Evolutionary conservation across 2,797 vertebrate species (phyloP).

Genomic region (Eulemur rubriventer): DNA sequence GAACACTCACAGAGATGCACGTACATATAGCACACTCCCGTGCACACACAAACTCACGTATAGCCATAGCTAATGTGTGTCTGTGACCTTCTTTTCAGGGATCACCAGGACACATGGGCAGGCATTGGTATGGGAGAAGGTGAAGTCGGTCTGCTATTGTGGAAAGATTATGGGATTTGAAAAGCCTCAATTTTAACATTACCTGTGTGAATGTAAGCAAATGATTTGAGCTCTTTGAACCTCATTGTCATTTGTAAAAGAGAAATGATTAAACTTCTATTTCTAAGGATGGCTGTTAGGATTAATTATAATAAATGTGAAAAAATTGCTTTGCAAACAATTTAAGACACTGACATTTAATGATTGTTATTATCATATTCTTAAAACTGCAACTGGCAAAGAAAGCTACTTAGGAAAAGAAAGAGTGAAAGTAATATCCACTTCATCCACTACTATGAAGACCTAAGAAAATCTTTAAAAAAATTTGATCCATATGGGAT

Average conservation of each 20-base stretch:
- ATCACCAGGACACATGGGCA: not conserved
- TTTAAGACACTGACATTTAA: not conserved
- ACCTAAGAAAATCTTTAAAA: not conserved
- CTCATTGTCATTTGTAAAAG: not conserved
- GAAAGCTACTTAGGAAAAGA: not conserved
- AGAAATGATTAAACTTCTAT: not conserved
- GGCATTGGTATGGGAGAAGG: not conserved
- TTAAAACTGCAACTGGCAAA: conserved; percentile 23
- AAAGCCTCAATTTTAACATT: not conserved
- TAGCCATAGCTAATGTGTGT: not conserved
- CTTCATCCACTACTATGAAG: not conserved
- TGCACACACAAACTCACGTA: not conserved
- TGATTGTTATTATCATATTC: not conserved
- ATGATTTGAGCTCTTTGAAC: not conserved
- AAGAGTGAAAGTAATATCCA: not conserved
- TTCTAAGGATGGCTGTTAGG: not conserved
- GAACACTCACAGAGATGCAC: not conserved
- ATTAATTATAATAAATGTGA: not conserved
- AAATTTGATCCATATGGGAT: not conserved
- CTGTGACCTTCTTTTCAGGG: not conserved
- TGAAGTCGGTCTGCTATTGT: not conserved
- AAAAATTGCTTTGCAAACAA: not conserved
- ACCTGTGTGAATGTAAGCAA: not conserved
- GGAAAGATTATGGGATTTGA: not conserved
- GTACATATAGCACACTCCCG: not conserved